Percentiles rank a stretch among this genome's conserved stretches.
These are phyloP conservation scores for Eurosta solidaginis DNA, from an alignment of 1,140 invertebrate species.

Conservation along the genomic window DNA sequence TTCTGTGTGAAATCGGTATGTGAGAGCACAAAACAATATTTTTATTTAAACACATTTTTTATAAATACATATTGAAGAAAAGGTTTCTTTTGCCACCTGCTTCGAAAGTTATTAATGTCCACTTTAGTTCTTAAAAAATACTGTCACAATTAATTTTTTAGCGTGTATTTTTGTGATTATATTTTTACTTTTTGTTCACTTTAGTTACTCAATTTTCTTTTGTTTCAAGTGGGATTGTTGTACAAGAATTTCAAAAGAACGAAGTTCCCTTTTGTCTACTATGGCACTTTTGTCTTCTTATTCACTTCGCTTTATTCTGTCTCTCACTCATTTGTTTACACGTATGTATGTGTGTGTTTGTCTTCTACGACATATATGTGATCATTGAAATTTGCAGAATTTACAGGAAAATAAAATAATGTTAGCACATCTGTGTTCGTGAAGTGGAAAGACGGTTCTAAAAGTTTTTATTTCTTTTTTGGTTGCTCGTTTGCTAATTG, in stretches of 20 bases:
- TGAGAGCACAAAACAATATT: too few relatives aligned
- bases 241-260: background rate
- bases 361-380: background rate
- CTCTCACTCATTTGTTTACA: background rate
- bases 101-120: background rate
- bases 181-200: too few relatives aligned
- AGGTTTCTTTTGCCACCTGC: background rate
- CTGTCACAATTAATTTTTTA: too few relatives aligned
- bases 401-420: background rate
- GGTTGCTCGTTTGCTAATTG: background rate
- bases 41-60: too few relatives aligned
- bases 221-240: background rate
- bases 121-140: background rate
- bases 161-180: too few relatives aligned
- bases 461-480: background rate
- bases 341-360: background rate
- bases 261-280: conserved; percentile 1
- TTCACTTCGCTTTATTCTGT: background rate
- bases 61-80: too few relatives aligned
- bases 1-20: too few relatives aligned
- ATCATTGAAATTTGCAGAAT: background rate
- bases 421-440: background rate
- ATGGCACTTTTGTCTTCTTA: conserved; percentile 8
- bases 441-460: background rate
- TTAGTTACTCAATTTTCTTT: conserved; percentile 6